Conservation (phyloP, 2,888 invertebrate genomes). For the Zygogramma bicolorata region DNA sequence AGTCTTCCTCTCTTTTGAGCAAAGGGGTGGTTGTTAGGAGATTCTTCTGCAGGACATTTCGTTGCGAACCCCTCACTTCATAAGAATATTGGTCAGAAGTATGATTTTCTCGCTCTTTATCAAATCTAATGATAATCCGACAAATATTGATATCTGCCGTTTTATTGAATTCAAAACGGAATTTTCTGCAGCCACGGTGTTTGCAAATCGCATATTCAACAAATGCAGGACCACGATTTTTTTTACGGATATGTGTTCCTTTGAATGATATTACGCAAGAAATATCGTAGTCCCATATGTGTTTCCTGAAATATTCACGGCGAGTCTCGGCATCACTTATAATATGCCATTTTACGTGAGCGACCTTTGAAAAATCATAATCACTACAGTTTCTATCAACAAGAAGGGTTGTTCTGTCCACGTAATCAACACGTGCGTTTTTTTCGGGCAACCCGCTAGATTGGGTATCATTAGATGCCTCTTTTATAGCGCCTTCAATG, state of each 20-base stretch:
- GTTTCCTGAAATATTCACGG: background rate
- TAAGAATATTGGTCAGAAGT: background rate
- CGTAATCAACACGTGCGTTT: background rate
- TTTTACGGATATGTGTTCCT: background rate
- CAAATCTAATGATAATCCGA: background rate
- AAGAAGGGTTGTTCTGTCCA: background rate
- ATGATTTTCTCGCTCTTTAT: background rate
- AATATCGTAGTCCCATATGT: background rate
- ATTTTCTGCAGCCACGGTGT: background rate
- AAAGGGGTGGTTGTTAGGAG: background rate
- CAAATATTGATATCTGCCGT: background rate
- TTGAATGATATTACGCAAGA: background rate
- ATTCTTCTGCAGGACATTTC: background rate
- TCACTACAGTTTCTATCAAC: background rate
- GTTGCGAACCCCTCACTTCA: background rate
- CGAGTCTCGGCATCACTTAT: background rate
- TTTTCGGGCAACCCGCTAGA: background rate
- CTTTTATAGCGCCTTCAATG: background rate
- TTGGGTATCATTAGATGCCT: background rate
- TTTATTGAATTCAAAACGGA: background rate
- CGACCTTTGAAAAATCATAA: background rate
- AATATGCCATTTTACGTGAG: background rate
- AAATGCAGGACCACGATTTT: background rate
- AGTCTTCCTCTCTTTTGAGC: background rate
- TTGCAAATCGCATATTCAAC: background rate